phyloP scores from a whole-genome alignment of 30 jellyfish, hydroid and myxozoan genomes.

The Catostylus mosaicus region DNA sequence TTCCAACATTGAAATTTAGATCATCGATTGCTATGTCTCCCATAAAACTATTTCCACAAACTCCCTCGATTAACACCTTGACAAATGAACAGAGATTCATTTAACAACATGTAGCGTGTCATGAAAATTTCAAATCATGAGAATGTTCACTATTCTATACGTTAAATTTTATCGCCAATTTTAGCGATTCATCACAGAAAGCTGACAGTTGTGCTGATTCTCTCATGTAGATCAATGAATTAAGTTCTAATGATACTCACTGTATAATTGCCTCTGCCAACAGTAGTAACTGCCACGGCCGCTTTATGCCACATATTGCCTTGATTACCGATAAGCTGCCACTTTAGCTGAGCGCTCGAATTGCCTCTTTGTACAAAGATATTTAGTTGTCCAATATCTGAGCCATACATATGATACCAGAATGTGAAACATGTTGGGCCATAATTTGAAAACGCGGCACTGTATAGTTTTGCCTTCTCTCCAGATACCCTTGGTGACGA shows the following conservation, averaged over 20 bases:
- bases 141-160: no score
- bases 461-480: neutral
- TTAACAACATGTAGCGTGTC: no score
- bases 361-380: neutral
- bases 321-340: neutral
- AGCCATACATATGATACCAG: neutral
- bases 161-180: no score
- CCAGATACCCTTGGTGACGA: neutral
- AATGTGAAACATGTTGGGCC: neutral
- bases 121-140: no score
- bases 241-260: no score
- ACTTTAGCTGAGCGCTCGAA: neutral
- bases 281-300: neutral
- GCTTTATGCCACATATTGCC: neutral
- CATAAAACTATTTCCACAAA: constrained; percentile 36
- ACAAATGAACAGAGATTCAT: no score
- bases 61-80: constrained; percentile 63
- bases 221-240: no score
- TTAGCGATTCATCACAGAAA: no score
- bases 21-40: constrained; percentile 76
- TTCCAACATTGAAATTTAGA: constrained; percentile 18
- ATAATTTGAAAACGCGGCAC: neutral
- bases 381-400: neutral
- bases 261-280: no score
- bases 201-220: no score